Conservation (phyloP, 2,888 invertebrate species). For the Dynastes hyllus region DNA sequence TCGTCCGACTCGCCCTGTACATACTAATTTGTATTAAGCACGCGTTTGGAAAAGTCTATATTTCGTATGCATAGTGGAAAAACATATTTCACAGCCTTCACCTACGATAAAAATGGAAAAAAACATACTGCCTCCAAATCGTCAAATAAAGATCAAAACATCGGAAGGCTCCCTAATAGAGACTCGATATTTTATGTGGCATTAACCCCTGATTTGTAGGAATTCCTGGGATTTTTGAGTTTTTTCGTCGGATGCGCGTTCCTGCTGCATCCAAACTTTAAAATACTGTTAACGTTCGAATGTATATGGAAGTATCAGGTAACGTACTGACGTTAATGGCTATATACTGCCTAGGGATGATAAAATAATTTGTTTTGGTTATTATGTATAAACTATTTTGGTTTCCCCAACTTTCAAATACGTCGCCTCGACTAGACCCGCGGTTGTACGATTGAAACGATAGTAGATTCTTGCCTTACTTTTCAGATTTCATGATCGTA, state of each 20-base stretch:
- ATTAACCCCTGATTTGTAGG: conserved; percentile 66
- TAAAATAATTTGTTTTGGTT: conserved; percentile 56
- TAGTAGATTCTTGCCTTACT: too few species aligned
- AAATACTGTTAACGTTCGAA: conserved; percentile 60
- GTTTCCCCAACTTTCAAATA: conserved; percentile 45
- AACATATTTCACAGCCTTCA: background rate
- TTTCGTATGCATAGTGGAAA: background rate
- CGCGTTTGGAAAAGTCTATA: too few species aligned
- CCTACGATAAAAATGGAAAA: conserved; percentile 1
- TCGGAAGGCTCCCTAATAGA: conserved; percentile 57
- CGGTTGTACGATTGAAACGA: background rate
- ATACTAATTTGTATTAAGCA: too few species aligned
- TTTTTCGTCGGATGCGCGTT: conserved; percentile 57
- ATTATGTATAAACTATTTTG: conserved; percentile 51
- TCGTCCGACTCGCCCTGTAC: too few species aligned
- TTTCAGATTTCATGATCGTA: too few species aligned
- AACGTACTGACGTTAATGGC: conserved; percentile 63
- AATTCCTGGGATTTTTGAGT: conserved; percentile 63
- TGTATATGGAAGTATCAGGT: conserved; percentile 61
- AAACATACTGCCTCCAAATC: conserved; percentile 21
- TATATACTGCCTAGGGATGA: conserved; percentile 59
- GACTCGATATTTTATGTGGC: conserved; percentile 64
- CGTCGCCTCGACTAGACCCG: background rate
- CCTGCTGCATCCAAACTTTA: conserved; percentile 54
- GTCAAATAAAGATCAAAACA: conserved; percentile 42